Evolutionary conservation across 2,888 invertebrate species (phyloP), one percentile per base, ranked within the genome.

Genomic region (Drosophila mimica): DNA sequence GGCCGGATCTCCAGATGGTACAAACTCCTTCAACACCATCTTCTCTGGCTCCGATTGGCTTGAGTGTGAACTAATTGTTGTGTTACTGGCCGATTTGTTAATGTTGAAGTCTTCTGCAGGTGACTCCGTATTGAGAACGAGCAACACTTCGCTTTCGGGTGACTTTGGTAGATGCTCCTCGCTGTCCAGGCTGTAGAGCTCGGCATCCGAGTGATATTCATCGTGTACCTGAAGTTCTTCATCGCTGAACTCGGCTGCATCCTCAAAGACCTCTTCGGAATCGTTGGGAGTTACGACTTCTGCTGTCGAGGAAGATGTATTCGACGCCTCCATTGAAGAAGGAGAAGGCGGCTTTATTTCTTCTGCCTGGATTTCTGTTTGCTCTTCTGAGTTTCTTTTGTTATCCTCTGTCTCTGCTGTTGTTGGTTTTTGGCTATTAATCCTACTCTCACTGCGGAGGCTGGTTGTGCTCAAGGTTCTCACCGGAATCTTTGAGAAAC

Each of bases 1-100:
- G 1, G 90, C 70, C 0, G 92, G 89, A 82, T 93, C 92, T 6
- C 91, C 89, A 0, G 92, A 92, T 25, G 89, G 88, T 36, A 91
- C 58, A 46, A 93, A 92, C 46, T 93, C 92, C n/a, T 86, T 83
- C 3, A 88, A 65, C 0, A 82, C 79, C 4, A 79, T 57, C 15
- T 74, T 76, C 0, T 82, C 70, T 0, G 74, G 72, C 28, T 82
- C 87, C 0, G 81, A 77, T 5, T 86, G 80, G 58, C 80, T 91
- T 2, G 84, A 89, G 2, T 81, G 74, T 0, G 91, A 83, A 7
- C 83, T 83, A 9, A 92, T 57, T 17, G 91, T 82, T 1, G 79
- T 75, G 43, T 68, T 83, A 64, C 90, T 91, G 13, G 63, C 58
- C 2, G 91, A 84, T 25, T 82, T 80, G 0, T 56, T 64, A 25